Evolutionary conservation across 2,888 invertebrate genomes (phyloP).

Genomic region (Cotesia congregata): DNA sequence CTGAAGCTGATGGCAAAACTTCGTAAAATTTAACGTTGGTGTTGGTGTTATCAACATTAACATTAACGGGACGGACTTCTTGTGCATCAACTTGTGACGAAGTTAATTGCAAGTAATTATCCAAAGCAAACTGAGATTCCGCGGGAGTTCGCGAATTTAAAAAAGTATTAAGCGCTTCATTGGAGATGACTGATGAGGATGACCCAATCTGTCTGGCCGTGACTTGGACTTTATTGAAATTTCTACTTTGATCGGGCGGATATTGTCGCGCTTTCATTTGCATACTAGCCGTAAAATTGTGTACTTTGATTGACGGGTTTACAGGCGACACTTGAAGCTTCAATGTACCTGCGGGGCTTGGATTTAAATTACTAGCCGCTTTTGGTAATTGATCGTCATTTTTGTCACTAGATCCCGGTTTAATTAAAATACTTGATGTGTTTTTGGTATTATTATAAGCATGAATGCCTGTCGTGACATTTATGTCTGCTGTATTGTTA

Average conservation of each 20-base stretch:
- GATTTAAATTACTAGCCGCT: not conserved
- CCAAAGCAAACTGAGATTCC: conserved; percentile 60
- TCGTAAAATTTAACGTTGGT: not conserved
- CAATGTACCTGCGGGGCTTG: not conserved
- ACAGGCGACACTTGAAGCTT: not conserved
- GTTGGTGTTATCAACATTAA: not conserved
- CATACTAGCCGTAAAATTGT: conserved; percentile 3
- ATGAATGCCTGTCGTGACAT: conserved; percentile 34
- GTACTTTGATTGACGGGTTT: conserved; percentile 20
- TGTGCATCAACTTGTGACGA: conserved; percentile 12
- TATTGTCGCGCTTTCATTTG: conserved; percentile 9
- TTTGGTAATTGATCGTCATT: not conserved
- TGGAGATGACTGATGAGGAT: conserved; percentile 17
- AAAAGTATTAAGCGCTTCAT: conserved; percentile 56
- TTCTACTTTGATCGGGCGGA: conserved; percentile 13
- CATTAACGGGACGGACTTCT: not conserved
- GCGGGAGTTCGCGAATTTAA: conserved; percentile 62
- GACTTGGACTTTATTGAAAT: conserved; percentile 17
- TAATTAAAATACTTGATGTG: not conserved
- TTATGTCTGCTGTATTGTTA: conserved; percentile 34
- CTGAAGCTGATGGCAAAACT: not conserved
- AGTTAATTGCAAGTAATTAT: conserved; percentile 53
- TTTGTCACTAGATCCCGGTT: not conserved
- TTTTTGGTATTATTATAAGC: not conserved
- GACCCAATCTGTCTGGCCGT: conserved; percentile 11